phyloP scores from a whole-genome alignment of 1,140 invertebrate species.

The Scaptomyza hsui region DNA sequence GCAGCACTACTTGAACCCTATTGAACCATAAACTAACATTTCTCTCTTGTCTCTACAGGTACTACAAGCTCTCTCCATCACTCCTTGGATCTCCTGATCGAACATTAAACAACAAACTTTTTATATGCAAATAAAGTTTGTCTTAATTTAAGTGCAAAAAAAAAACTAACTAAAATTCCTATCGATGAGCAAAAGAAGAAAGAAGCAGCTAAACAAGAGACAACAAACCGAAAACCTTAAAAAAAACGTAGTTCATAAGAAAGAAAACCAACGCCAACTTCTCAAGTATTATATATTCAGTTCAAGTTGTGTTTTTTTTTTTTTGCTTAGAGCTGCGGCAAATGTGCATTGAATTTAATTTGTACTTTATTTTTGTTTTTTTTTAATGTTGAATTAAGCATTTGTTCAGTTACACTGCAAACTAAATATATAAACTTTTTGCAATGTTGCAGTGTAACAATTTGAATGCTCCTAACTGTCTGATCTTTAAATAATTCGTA shows the following conservation, averaged over 20 bases:
- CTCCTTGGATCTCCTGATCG: constrained; percentile 11
- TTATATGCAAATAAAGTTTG: not conserved
- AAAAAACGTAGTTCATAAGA: constrained; percentile 30
- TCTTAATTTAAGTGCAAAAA: constrained; percentile 37
- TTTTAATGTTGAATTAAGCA: no score
- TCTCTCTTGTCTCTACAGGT: not conserved
- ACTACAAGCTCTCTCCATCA: not conserved
- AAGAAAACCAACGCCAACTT: constrained; percentile 51
- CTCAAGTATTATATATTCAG: constrained; percentile 70
- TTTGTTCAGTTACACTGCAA: no score
- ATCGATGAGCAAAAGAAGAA: constrained; percentile 44
- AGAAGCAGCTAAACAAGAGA: not conserved
- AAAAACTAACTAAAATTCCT: constrained; percentile 56
- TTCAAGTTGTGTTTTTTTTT: constrained; percentile 23
- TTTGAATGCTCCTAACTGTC: no score
- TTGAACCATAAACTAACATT: no score
- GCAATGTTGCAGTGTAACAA: not conserved
- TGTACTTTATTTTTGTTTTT: no score
- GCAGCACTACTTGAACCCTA: no score
- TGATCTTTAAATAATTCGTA: no score
- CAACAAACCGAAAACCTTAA: constrained; percentile 21
- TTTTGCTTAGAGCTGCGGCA: constrained; percentile 13
- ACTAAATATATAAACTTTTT: no score
- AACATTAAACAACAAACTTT: constrained; percentile 14
- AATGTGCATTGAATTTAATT: constrained; percentile 10